phyloP scores from a whole-genome alignment of 2,888 invertebrate genomes.

The Neoaliturus tenellus region DNA sequence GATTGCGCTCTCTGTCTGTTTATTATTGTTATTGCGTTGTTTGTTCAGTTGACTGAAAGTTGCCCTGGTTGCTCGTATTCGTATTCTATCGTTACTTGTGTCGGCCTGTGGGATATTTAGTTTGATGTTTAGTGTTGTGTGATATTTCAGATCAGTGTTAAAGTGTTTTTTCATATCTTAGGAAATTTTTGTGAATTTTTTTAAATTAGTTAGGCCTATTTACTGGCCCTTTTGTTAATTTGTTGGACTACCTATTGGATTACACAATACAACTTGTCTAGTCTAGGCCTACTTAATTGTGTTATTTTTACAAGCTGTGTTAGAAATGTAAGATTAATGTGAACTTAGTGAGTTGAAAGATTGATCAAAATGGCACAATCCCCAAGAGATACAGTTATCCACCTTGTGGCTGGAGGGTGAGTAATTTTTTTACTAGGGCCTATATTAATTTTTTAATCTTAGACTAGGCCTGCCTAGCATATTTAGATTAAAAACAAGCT shows the following conservation, averaged over 20 bases:
- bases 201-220: background rate
- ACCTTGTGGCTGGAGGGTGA: conserved; percentile 97
- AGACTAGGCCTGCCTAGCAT: no score
- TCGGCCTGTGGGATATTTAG: background rate
- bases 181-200: background rate
- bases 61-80: background rate
- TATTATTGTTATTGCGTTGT: conserved; percentile 12
- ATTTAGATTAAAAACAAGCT: no score
- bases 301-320: background rate
- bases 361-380: conserved; percentile 60
- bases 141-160: background rate
- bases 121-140: background rate
- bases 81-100: background rate
- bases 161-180: background rate
- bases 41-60: background rate
- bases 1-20: background rate
- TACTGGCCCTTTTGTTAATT: background rate
- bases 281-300: background rate
- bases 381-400: conserved; percentile 87
- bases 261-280: no score
- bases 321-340: background rate
- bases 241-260: background rate
- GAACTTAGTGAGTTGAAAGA: background rate
- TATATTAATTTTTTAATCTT: no score
- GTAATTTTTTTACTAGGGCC: background rate